Evolutionary conservation across 2,888 invertebrate species (phyloP).

Genomic region (Apamea monoglypha): DNA sequence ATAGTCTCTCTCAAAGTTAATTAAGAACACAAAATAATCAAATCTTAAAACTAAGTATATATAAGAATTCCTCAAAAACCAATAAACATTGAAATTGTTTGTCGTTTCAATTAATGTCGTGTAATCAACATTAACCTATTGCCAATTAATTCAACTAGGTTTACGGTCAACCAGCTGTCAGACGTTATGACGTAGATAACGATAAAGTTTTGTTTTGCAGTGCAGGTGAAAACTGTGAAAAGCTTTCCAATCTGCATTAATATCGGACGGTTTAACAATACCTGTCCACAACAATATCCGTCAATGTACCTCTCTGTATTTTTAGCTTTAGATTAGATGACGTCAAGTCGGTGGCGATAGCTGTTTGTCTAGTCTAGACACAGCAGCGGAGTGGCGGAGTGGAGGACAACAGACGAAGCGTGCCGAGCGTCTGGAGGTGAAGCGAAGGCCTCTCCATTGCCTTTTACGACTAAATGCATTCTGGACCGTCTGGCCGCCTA

Average conservation of each 20-base stretch:
- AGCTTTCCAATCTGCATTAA: conserved; percentile 21
- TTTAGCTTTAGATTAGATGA: conserved; percentile 64
- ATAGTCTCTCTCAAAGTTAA: conserved; percentile 8
- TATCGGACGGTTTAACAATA: conserved; percentile 11
- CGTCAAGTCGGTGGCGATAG: conserved; percentile 70
- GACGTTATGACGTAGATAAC: conserved; percentile 4
- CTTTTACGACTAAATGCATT: conserved; percentile 81
- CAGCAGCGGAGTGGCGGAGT: conserved; percentile 69
- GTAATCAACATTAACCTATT: conserved; percentile 30
- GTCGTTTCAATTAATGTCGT: conserved; percentile 19
- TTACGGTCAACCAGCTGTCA: conserved; percentile 25
- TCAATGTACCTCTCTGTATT: conserved; percentile 48
- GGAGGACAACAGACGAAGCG: conserved; percentile 82
- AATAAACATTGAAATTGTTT: not conserved
- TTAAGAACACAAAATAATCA: not conserved
- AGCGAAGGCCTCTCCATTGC: conserved; percentile 80
- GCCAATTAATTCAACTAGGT: conserved; percentile 38
- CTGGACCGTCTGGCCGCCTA: conserved; percentile 68
- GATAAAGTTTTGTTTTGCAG: conserved; percentile 8
- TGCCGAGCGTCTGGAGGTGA: conserved; percentile 85
- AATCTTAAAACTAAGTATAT: not conserved
- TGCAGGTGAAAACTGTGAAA: conserved; percentile 20
- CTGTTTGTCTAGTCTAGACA: conserved; percentile 85
- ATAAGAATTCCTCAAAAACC: not conserved
- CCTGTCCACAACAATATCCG: conserved; percentile 42